These are phyloP conservation scores for Gymnorhina tibicen DNA, from an alignment of 2,113 vertebrate species.

Conservation along the genomic window DNA sequence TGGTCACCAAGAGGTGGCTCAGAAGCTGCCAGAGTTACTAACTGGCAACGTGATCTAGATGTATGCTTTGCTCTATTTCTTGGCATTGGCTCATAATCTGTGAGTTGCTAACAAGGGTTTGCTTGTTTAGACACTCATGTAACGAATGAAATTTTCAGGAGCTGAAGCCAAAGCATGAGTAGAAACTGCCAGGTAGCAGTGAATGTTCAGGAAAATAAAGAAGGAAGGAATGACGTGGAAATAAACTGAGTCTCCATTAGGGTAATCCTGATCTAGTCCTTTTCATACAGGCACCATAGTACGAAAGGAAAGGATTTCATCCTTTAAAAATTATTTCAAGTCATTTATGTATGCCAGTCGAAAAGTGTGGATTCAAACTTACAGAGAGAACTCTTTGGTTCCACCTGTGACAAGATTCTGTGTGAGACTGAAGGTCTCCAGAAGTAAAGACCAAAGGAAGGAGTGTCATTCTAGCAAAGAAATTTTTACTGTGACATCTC, in stretches of 20 bases:
- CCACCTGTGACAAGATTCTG: background rate
- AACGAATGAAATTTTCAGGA: background rate
- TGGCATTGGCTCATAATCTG: background rate
- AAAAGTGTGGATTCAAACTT: background rate
- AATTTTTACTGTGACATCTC: background rate
- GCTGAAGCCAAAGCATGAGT: background rate
- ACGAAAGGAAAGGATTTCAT: background rate
- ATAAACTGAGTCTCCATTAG: background rate
- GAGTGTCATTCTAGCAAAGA: background rate
- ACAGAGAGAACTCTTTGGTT: background rate
- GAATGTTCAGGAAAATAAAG: background rate
- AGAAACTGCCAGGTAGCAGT: background rate
- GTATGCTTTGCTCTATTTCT: background rate
- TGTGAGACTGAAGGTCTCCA: background rate
- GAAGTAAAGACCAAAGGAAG: background rate
- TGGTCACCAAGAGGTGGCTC: background rate
- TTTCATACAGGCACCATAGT: background rate
- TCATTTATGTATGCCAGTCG: background rate
- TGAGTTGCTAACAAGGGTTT: background rate
- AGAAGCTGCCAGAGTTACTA: background rate
- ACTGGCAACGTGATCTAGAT: background rate
- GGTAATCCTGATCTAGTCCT: background rate
- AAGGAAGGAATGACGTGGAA: background rate
- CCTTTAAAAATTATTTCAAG: background rate
- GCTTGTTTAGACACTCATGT: background rate